Evolutionary conservation across 2,888 invertebrate species (phyloP), one percentile per base, ranked within the genome.

Genomic region (Agrochola circellaris): DNA sequence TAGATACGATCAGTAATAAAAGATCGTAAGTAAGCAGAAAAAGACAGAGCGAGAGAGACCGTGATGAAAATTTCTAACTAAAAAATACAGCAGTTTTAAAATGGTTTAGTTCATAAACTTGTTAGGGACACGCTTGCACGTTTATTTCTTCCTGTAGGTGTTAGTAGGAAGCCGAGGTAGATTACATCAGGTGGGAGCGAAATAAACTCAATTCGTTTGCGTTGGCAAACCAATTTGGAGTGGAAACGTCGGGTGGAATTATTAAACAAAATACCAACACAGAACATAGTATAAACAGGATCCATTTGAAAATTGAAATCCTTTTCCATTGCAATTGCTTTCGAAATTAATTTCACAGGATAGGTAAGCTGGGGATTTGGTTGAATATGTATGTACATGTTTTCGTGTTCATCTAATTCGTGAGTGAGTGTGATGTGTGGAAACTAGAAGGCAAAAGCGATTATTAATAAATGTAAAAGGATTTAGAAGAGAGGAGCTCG

Each of bases 171-270:
- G 60, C 15, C 30, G 45, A 62, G 62, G 60, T 26, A 71, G 58
- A 82, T 86, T 75, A 75, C 20, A 65, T 61, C 51, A 64, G 62
- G n/a, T 56, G 17, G 30, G 42, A n/a, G 58, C 34, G 48, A 26
- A 54, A 82, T 70, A 82, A 82, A 82, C 77, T 76, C 61, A 60
- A 83, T 83, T 71, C 58, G 70, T 67, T 82, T 48, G 34, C 86
- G 62, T 48, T 42, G 70, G 70, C 67, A 71, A 83, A 83, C 86
- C 83, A 86, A 82, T 86, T 86, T 82, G 60, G 8, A 83, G 30
- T 76, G 68, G 58, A 68, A 82, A 77, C 56, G 61, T 58, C 7
- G 65, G 66, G 20, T 42, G 26, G 70, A 86, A 82, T 83, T 76
- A 71, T 71, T 64, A 73, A 81, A 82, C 75, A 75, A 75, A 84